Evolutionary conservation across 2,888 invertebrate species (phyloP).

Genomic region (Anticlea derivata): DNA sequence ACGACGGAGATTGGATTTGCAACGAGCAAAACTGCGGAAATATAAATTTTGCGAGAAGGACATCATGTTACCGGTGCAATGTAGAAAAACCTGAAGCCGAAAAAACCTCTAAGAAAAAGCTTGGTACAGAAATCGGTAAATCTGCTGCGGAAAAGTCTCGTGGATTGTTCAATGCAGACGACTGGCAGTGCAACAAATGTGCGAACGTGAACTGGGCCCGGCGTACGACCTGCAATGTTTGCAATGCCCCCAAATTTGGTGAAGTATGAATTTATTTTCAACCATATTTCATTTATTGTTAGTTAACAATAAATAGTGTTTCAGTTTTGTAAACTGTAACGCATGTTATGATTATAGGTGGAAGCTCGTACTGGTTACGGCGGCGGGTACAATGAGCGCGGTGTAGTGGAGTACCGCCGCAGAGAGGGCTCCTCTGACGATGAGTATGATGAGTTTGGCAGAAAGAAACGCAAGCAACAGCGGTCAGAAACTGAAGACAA

Average conservation of each 20-base stretch:
- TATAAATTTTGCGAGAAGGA: constrained; percentile 96
- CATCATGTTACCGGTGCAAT: constrained; percentile 96
- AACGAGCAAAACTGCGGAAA: constrained; percentile 91
- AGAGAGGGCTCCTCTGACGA: constrained; percentile 94
- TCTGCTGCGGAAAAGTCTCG: constrained; percentile 98
- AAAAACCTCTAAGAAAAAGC: constrained; percentile 87
- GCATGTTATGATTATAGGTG: constrained; percentile 57
- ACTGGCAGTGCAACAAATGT: constrained; percentile 99
- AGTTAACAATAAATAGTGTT: background rate
- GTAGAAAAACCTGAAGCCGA: constrained; percentile 84
- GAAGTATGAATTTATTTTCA: constrained; percentile 86
- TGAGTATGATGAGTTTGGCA: constrained; percentile 97
- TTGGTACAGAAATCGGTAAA: constrained; percentile 98
- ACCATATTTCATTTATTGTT: background rate
- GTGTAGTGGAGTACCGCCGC: constrained; percentile 97
- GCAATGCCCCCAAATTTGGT: constrained; percentile 98
- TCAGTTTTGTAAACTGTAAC: background rate
- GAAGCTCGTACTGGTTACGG: constrained; percentile 93
- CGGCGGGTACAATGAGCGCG: constrained; percentile 97
- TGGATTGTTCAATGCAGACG: constrained; percentile 98
- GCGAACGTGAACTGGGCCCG: constrained; percentile 99
- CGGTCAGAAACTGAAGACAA: constrained; percentile 47
- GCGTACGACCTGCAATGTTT: constrained; percentile 98
- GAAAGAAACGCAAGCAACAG: constrained; percentile 80
- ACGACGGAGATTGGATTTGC: constrained; percentile 87